Evolutionary conservation across 2,888 invertebrate genomes (phyloP).

Genomic region (Trichogramma dendrolimi): DNA sequence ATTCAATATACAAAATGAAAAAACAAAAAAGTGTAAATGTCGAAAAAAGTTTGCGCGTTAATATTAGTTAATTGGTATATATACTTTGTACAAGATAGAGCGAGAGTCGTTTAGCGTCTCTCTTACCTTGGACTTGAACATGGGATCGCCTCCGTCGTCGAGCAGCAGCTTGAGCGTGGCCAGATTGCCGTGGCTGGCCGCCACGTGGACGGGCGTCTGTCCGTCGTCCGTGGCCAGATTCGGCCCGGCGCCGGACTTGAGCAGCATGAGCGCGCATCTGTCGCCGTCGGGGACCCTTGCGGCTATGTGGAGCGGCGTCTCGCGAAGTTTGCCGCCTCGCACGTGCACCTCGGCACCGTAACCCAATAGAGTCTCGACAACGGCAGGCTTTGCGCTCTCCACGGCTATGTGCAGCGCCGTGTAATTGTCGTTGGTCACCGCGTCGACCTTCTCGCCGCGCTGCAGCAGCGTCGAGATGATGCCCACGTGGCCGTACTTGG

Average conservation of each 20-base stretch:
- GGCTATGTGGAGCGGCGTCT: slow-evolving; percentile 97
- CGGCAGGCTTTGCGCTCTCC: slow-evolving; percentile 87
- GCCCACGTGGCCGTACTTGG: slow-evolving; percentile 92
- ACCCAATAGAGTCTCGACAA: slow-evolving; percentile 94
- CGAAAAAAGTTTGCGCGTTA: no score
- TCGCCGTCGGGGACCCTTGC: slow-evolving; percentile 87
- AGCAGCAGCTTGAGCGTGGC: slow-evolving; percentile 80
- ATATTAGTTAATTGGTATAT: no score
- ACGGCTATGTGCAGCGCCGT: slow-evolving; percentile 98
- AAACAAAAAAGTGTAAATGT: neutral
- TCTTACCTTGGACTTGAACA: slow-evolving; percentile 80
- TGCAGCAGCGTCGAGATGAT: slow-evolving; percentile 93
- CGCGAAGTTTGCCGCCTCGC: slow-evolving; percentile 80
- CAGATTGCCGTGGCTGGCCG: slow-evolving; percentile 87
- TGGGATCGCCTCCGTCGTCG: slow-evolving; percentile 91
- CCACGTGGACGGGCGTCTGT: slow-evolving; percentile 94
- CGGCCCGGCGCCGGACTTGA: slow-evolving; percentile 96
- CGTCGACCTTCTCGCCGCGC: slow-evolving; percentile 79
- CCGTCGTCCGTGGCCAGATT: slow-evolving; percentile 94
- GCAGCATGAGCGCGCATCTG: slow-evolving; percentile 91
- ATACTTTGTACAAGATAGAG: no score
- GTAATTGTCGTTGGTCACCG: slow-evolving; percentile 71
- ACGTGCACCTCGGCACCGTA: slow-evolving; percentile 97
- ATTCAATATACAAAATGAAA: neutral
- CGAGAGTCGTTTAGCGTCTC: neutral